Conservation (phyloP, 2,113 vertebrate species). For the Burhinus bistriatus region DNA sequence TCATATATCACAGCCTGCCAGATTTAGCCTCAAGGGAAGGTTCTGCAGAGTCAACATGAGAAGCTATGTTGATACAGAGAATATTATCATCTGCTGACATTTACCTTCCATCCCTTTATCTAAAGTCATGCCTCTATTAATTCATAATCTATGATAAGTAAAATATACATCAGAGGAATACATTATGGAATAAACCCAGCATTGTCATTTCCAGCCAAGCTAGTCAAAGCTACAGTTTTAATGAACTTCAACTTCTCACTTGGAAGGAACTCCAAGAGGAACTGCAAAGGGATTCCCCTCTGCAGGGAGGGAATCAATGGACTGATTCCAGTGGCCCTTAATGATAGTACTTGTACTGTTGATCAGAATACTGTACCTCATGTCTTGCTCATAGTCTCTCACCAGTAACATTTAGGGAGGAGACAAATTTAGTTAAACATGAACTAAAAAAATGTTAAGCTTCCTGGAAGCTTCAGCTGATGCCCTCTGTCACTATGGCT, state of each 20-base stretch:
- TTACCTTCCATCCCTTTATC: constrained; percentile 44
- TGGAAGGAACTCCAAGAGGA: neutral
- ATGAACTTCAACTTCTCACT: constrained; percentile 22
- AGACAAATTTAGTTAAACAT: neutral
- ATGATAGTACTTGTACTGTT: neutral
- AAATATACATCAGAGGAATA: constrained; percentile 57
- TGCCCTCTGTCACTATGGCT: neutral
- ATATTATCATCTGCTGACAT: constrained; percentile 64
- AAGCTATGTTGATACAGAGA: constrained; percentile 46
- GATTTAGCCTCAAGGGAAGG: constrained; percentile 9
- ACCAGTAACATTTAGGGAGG: neutral
- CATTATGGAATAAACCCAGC: neutral
- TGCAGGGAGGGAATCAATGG: neutral
- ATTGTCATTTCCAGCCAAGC: neutral
- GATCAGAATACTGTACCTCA: neutral
- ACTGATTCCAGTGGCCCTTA: neutral
- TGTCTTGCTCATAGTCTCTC: neutral
- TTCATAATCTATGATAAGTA: constrained; percentile 51
- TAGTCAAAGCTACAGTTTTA: constrained; percentile 20
- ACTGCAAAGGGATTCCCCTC: neutral
- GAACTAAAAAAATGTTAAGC: neutral
- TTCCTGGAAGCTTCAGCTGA: neutral
- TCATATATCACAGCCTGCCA: constrained; percentile 43
- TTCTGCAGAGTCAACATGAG: constrained; percentile 11
- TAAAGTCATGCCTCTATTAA: constrained; percentile 44